phyloP scores from a whole-genome alignment of 1,140 invertebrate species.

The Streblospio benedicti region DNA sequence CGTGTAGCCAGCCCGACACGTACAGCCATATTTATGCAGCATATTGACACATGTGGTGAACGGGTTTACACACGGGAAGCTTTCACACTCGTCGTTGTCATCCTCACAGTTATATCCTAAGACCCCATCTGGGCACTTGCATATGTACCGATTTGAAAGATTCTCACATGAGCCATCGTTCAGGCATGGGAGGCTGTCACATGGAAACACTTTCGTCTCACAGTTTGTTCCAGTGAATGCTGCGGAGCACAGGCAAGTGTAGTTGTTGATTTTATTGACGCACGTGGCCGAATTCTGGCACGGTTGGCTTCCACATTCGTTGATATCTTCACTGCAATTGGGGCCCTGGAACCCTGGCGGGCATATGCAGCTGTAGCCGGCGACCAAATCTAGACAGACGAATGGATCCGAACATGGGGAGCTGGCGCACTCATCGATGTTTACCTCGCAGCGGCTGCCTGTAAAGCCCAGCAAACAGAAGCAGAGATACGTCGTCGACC shows the following conservation, averaged over 20 bases:
- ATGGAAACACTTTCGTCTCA: too few species aligned
- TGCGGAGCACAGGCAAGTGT: too few species aligned
- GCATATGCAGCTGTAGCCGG: neutral
- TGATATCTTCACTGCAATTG: too few species aligned
- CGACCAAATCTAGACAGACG: constrained; percentile 1
- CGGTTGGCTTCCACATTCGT: constrained; percentile 6
- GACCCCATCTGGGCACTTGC: too few species aligned
- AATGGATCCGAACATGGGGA: neutral
- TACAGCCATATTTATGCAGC: neutral
- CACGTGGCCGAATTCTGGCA: constrained; percentile 1
- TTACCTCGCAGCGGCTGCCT: constrained; percentile 1
- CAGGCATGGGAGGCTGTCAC: too few species aligned
- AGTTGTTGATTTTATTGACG: too few species aligned
- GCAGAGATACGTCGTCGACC: constrained; percentile 3
- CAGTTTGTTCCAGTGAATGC: too few species aligned
- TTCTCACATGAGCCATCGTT: too few species aligned
- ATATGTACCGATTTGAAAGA: too few species aligned
- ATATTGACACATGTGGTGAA: neutral
- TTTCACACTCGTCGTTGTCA: constrained; percentile 6
- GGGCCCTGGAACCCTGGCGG: neutral
- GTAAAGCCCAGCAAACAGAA: constrained; percentile 1
- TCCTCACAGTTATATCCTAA: too few species aligned
- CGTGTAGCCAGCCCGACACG: constrained; percentile 2
- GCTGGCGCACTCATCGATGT: neutral
- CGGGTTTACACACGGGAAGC: constrained; percentile 2